Conservation (phyloP, 2,113 vertebrate genomes). For the Columbina picui region DNA sequence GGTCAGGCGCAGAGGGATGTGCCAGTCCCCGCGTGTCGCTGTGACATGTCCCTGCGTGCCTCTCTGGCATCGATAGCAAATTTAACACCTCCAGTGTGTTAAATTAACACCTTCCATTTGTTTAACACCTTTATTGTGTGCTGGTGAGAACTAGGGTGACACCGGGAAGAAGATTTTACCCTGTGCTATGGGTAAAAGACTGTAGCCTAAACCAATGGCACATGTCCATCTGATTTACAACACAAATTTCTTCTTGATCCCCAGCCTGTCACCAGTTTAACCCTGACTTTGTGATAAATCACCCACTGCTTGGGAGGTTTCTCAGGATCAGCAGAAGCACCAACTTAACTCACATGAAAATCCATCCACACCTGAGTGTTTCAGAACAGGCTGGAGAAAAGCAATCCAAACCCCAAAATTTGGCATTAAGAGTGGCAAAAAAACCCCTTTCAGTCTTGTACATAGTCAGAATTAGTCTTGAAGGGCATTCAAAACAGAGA, state of each 20-base stretch:
- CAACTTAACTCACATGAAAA: not conserved
- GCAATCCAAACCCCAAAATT: not conserved
- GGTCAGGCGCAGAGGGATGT: accelerated
- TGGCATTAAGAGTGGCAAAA: not conserved
- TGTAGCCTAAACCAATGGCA: not conserved
- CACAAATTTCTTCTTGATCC: not conserved
- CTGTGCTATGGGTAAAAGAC: not conserved
- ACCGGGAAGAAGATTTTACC: not conserved
- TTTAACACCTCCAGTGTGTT: not conserved
- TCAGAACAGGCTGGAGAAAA: not conserved
- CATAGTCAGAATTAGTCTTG: not conserved
- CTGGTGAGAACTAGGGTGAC: not conserved
- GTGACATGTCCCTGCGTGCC: not conserved
- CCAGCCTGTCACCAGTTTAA: not conserved
- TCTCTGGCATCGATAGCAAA: not conserved
- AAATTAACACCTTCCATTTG: not conserved
- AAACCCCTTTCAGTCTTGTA: not conserved
- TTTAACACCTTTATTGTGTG: not conserved
- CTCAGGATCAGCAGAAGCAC: not conserved
- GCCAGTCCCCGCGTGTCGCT: accelerated
- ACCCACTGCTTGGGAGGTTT: not conserved
- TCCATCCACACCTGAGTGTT: not conserved
- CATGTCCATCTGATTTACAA: not conserved
- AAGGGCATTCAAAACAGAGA: not conserved
- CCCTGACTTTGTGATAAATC: not conserved